Evolutionary conservation across 2,113 vertebrate species (phyloP), one percentile per base, ranked within the genome.

Genomic region (Pelecanus crispus): DNA sequence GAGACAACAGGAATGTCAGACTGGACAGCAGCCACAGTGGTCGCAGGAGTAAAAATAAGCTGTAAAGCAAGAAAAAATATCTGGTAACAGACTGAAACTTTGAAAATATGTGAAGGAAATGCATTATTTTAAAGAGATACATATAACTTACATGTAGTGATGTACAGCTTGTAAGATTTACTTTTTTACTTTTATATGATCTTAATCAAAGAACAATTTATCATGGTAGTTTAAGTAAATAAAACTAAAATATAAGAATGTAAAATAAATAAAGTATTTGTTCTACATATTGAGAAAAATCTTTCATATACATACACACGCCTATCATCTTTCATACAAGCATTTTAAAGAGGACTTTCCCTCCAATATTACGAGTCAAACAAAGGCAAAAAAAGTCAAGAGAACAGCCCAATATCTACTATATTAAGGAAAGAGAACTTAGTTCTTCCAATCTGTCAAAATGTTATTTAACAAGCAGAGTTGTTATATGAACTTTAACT

Each of bases 11-110:
- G 99, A 97, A 99, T 98, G 98, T 99, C 99, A 97, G 99, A 99
- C 95, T 98, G 99, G 96, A 99, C 99, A 97, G 99, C 98, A 97
- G 99, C 98, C 98, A 99, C 98, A 95, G 99, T 98, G 97, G 99
- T 99, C 34, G 99, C 98, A 94, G 99, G 99, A 95, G 99, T 99
- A 77, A 99, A 98, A 98, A 99, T 99, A 88, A 99, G 98, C 99
- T 99, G 97, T 96, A 94, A 97, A 98, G 86, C 88, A 97, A 97
- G 63, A 81, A 94, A 88, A 61, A 81, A 66, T 7, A 65, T 3
- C 44, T 10, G 10, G 34, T 83, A 73, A 93, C 44, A 77, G 44
- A 90, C 19, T n/a, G 40, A 89, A 77, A 70, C 20, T 17, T 71
- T 75, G 36, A 11, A 65, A 58, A 87, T 24, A 32, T 13, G 7